Base-by-base conservation (phyloP, 2,113 vertebrate species). In the Hippoglossus stenolepis region DNA sequence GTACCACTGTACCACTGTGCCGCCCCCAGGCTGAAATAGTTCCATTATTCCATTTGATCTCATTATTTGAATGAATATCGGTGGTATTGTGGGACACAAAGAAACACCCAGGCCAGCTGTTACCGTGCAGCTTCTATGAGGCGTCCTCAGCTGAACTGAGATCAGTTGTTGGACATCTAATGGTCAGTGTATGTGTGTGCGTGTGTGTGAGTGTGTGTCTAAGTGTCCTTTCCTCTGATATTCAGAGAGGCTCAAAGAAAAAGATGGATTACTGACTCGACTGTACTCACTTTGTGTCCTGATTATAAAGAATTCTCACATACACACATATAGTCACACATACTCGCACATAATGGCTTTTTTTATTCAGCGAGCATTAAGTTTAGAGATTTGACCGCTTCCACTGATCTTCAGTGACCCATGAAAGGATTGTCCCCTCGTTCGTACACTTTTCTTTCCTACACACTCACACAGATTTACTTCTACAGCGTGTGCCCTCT, bases 101-200 rank as follows among this genome's bases (percentile, higher is more conserved):
- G 38, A 74, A 38, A 76, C 28, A 38, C 49, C 38, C 31, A 5
- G 28, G 59, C 21, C 40, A 43, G 40, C 18, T 75, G 54, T 77
- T 63, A 51, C 51, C 75, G 15, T 64, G 60, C 3, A 28, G 11
- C 54, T 20, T 70, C 17, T 24, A 14, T 70, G 14, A 67, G 11
- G n/a, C 2, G 70, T 76, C 74, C 79, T 85, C 69, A 63, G n/a
- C 45, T 80, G 79, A 87, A 77, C 73, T 54, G 47, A 8, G 23
- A 51, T 65, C 12, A 53, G 49, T 74, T 58, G 71, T 56, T 65
- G 15, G 60, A 61, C 38, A 45, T 67, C 56, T 63, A 38, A 51
- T 54, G 43, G 23, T 66, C 35, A 67, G 2, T 43, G 53, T 66
- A 45, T 56, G 43, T 57, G 53, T 66, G 70, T 71, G 60, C 53